Conservation (phyloP, 2,113 vertebrate genomes). For the Microcebus griseorufus region DNA sequence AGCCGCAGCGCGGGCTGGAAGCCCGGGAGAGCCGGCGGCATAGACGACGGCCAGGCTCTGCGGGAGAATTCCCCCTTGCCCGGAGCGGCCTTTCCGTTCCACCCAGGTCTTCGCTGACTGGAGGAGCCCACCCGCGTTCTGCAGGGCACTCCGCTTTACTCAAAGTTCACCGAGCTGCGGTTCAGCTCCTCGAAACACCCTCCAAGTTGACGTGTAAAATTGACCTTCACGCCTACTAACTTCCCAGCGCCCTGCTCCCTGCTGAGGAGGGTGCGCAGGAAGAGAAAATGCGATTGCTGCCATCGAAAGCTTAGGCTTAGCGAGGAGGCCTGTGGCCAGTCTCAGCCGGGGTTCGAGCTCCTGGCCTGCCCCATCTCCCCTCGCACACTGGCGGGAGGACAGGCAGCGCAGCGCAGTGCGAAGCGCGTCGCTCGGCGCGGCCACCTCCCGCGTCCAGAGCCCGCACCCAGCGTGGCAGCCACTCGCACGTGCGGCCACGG, state of each 20-base stretch:
- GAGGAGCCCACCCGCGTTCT: neutral
- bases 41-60: neutral
- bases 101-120: no score
- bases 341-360: neutral
- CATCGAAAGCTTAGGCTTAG: neutral
- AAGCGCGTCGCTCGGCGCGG: neutral
- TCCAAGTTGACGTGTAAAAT: neutral
- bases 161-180: neutral
- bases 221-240: neutral
- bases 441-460: neutral
- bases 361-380: neutral
- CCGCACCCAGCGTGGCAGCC: accelerated
- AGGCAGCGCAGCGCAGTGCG: neutral
- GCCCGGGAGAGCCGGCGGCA: neutral
- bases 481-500: neutral
- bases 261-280: neutral
- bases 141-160: neutral
- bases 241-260: neutral
- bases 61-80: neutral
- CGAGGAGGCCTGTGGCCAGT: neutral
- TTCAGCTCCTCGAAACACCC: neutral
- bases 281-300: neutral
- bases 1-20: neutral
- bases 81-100: neutral
- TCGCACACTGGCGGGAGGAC: neutral